These are phyloP conservation scores for Apodemia mormo DNA, from an alignment of 2,888 invertebrate species.

Conservation along the genomic window DNA sequence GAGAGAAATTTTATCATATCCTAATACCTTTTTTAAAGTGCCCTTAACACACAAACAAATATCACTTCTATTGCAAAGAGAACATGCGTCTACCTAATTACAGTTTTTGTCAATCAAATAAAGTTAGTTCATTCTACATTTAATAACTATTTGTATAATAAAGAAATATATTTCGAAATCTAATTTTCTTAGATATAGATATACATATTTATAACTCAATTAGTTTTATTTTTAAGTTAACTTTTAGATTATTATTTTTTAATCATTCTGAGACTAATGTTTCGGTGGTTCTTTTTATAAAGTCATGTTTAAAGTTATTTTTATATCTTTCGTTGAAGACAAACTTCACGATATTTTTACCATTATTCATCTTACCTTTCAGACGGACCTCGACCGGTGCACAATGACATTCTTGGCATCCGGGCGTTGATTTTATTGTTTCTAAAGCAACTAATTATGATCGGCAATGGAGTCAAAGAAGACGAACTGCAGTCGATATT, in stretches of 20 bases:
- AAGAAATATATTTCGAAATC: background rate
- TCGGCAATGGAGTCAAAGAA: conserved; percentile 98
- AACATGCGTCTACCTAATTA: no score
- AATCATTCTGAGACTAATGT: background rate
- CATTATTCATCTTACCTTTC: conserved; percentile 33
- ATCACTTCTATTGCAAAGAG: no score
- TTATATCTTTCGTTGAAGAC: no score
- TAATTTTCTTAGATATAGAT: background rate
- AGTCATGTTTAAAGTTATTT: no score
- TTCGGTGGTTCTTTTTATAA: background rate
- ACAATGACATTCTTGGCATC: conserved; percentile 96
- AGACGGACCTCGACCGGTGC: conserved; percentile 97
- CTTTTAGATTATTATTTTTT: no score
- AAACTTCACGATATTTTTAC: background rate
- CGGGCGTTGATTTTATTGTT: conserved; percentile 97
- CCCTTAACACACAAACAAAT: no score
- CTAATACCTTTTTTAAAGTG: no score
- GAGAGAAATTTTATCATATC: no score
- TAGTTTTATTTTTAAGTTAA: no score
- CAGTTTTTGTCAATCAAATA: no score
- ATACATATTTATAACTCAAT: no score
- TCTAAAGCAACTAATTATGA: conserved; percentile 97
- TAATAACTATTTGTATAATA: background rate
- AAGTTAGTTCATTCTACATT: no score
- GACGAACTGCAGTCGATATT: conserved; percentile 99